Conservation (phyloP, 2,113 vertebrate genomes). For the Urocitellus parryii region DNA sequence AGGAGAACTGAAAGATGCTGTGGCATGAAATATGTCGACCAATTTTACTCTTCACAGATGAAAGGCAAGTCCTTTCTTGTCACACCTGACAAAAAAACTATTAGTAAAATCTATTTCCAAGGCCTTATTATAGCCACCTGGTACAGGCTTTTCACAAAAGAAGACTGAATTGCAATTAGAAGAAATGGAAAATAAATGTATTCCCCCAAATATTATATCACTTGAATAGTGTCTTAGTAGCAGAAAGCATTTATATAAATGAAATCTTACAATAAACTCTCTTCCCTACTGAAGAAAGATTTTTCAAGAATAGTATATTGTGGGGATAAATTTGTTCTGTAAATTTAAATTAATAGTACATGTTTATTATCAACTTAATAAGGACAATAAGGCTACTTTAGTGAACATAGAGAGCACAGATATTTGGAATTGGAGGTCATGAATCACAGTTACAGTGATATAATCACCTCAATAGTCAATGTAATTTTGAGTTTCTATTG, state of each 20-base stretch:
- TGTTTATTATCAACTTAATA: background rate
- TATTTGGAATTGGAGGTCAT: background rate
- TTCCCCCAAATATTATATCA: background rate
- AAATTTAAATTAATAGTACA: background rate
- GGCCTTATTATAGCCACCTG: background rate
- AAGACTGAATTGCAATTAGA: background rate
- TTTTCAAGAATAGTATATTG: background rate
- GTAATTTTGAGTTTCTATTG: background rate
- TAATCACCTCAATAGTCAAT: background rate
- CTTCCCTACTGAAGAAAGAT: background rate
- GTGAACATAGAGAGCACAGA: background rate
- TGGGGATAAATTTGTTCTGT: background rate
- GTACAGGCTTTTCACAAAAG: background rate
- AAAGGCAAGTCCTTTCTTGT: background rate
- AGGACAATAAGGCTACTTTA: background rate
- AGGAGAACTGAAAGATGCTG: background rate
- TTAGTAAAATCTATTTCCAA: background rate
- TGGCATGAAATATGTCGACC: background rate
- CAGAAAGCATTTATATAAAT: constrained; percentile 1
- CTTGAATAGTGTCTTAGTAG: background rate
- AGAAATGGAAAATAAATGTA: background rate
- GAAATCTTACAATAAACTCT: background rate
- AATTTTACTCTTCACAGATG: background rate
- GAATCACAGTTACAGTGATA: background rate
- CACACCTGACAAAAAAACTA: background rate